Base-by-base conservation (phyloP, 2,888 invertebrate species). In the Sphecodes monilicornis region DNA sequence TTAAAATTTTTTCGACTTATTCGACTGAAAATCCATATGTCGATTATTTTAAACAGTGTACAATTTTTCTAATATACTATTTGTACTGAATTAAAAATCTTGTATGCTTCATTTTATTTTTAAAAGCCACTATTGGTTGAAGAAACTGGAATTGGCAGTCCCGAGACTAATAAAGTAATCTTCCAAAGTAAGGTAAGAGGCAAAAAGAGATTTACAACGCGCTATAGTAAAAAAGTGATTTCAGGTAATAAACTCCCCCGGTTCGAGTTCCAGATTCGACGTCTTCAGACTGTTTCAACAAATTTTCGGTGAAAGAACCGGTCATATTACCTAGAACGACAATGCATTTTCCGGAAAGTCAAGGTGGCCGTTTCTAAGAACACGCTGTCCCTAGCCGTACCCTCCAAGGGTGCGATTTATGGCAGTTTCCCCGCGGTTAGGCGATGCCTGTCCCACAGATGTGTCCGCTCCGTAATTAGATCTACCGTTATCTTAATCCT, bases 281-380 rank as follows among this genome's bases (percentile, higher is more conserved):
- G 6, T 57, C 26, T 29, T n/a, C 11, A 11, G n/a, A n/a, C 54
- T 26, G 57, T 57, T 6, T 60, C 13, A 60, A 60, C 5, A 46
- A 60, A 71, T 72, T 64, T 22, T 36, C 46, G 8, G 29, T 1
- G 6, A 0, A 5, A 6, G 3, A 2, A 16, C 18, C 43, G 43
- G 32, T 71, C 46, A 26, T 39, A 46, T 72, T 64, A 36, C 43
- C 46, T 13, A 41, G 43, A 3, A 71, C n/a, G 57, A 11, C 26
- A 18, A 41, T 8, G 57, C 16, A 6, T 18, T 71, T 32, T 69
- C 18, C 60, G 41, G 29, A 29, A 41, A 32, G 32, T 16, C 43
- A 71, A 57, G 71, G 60, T 71, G 71, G 71, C n/a, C 77, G n/a
- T 36, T 77, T 77, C 77, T 5, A 60, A 60, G 77, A 77, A 77